Base-by-base conservation (phyloP, 2,113 vertebrate species). In the pig (Sus scrofa) region DNA sequence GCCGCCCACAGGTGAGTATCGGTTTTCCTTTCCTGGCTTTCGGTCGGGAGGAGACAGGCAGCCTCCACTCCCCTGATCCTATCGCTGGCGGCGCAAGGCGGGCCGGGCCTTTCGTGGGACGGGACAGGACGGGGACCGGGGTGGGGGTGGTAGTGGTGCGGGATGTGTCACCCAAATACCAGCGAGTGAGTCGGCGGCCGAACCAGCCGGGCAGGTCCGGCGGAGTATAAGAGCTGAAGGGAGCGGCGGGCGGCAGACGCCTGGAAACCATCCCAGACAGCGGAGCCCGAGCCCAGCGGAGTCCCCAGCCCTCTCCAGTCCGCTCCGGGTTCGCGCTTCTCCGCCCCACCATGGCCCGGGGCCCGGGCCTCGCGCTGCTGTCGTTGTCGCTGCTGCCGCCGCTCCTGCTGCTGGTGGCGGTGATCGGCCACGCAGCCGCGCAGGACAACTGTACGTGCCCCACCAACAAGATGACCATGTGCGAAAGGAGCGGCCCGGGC, bases 201-300 rank as follows among this genome's bases (percentile, higher is more conserved):
- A 98, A 98, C 97, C 96, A 91, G 97, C 97, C 95, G 11, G 90
- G 94, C 98, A 93, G 94, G 94, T 97, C 30, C 16, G 37, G 93
- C 92, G 34, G 91, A 95, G 52, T 97, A 97, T 97, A 94, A 97
- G 96, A 96, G 95, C 65, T 0, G 16, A 68, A 94, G 90, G 96
- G 75, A 97, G 96, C 93, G 83, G 97, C 93, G 6, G 1, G 20
- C 88, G 5, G 82, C 94, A 96, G 68, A 97, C 96, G 62, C 2
- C 1, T 37, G 60, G 24, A 94, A 74, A 14, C 37, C 32, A 14
- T 65, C 24, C 52, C 18, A 0, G 78, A 37, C 50, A 3, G 37
- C 75, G 8, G 65, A 89, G n/a, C 63, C 32, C 0, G 2, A 77
- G 81, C 27, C n/a, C 78, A 3, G 73, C 78, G 5, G 37, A 73